Conservation (phyloP, 2,113 vertebrate genomes). For the Syngnathus scovelli region DNA sequence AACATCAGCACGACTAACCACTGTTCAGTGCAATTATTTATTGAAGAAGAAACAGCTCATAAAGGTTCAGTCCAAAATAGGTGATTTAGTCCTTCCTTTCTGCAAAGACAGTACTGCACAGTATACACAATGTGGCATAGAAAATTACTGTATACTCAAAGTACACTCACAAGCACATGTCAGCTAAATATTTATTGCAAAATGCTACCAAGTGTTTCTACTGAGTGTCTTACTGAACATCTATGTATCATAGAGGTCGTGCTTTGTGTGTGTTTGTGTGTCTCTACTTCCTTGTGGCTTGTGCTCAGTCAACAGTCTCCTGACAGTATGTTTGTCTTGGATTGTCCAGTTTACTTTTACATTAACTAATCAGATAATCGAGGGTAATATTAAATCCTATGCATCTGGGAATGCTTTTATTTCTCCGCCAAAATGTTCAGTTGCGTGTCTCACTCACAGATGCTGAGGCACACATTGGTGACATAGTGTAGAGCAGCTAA, state of each 20-base stretch:
- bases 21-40: neutral
- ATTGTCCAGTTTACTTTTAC: slow-evolving; percentile 49
- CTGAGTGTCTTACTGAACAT: slow-evolving; percentile 10
- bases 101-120: neutral
- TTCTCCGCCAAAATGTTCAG: slow-evolving; percentile 54
- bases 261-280: slow-evolving; percentile 21
- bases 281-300: slow-evolving; percentile 31
- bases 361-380: slow-evolving; percentile 66
- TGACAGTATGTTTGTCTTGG: slow-evolving; percentile 59
- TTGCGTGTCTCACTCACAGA: slow-evolving; percentile 12
- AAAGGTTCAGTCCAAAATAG: neutral
- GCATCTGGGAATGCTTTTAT: slow-evolving; percentile 62
- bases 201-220: slow-evolving; percentile 8
- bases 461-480: slow-evolving; percentile 31
- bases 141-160: neutral
- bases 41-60: neutral
- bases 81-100: neutral
- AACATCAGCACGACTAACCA: neutral
- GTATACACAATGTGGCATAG: neutral
- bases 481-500: slow-evolving; percentile 35
- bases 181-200: slow-evolving; percentile 8
- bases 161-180: neutral
- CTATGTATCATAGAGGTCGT: slow-evolving; percentile 25
- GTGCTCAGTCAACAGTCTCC: slow-evolving; percentile 50
- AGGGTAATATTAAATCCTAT: slow-evolving; percentile 63